Conservation (phyloP, 2,888 invertebrate species). For the Drosophila cracens region DNA sequence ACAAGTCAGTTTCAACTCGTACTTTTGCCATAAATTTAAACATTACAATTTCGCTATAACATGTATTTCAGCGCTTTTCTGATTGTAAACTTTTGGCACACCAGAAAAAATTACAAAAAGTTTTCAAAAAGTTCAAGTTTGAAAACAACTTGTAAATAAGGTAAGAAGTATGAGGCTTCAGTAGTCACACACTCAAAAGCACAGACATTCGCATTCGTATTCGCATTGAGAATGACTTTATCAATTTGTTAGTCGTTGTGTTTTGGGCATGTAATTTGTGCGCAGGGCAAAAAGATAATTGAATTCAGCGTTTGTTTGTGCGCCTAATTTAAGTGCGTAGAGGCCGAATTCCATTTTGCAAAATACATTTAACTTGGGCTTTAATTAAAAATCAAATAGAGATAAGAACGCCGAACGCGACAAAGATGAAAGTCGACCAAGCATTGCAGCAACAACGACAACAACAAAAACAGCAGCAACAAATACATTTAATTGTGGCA, state of each 20-base stretch:
- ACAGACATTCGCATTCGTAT: constrained; percentile 5
- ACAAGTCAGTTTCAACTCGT: background rate
- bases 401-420: constrained; percentile 64
- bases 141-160: constrained; percentile 43
- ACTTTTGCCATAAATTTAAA: background rate
- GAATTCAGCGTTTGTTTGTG: constrained; percentile 60
- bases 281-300: constrained; percentile 54
- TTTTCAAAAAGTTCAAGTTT: constrained; percentile 60
- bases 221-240: constrained; percentile 61
- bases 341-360: constrained; percentile 66
- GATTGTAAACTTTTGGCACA: background rate
- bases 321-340: constrained; percentile 63
- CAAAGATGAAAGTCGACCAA: constrained; percentile 51
- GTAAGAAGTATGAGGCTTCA: background rate
- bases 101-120: constrained; percentile 42
- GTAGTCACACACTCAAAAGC: background rate
- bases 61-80: constrained; percentile 2
- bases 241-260: constrained; percentile 52
- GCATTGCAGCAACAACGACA: constrained; percentile 24
- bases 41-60: constrained; percentile 1
- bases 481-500: constrained; percentile 32
- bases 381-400: constrained; percentile 77
- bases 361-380: constrained; percentile 62
- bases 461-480: constrained; percentile 15
- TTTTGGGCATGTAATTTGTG: constrained; percentile 53